Conservation (phyloP, 2,113 vertebrate genomes). For the Rousettus leschenaultii region DNA sequence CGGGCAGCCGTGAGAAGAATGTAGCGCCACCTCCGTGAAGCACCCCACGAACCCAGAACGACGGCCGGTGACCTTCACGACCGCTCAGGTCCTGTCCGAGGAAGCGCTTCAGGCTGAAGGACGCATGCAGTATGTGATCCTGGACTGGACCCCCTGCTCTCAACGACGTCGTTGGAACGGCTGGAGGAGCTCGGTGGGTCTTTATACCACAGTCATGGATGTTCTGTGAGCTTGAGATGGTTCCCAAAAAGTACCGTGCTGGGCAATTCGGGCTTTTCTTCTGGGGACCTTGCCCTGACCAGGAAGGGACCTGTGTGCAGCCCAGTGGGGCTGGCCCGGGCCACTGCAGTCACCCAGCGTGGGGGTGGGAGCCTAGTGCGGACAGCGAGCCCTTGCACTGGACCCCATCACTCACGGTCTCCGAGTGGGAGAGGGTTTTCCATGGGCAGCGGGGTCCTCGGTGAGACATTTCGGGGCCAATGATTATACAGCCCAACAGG, state of each 20-base stretch:
- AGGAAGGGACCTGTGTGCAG: not conserved
- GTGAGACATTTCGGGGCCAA: not conserved
- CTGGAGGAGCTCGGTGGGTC: not conserved
- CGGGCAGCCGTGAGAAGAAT: not conserved
- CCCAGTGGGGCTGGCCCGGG: not conserved
- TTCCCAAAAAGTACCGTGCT: not conserved
- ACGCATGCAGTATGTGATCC: rapidly evolving
- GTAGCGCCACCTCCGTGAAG: not conserved
- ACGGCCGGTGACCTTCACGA: too few relatives aligned
- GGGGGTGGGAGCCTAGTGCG: not conserved
- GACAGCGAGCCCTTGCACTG: not conserved
- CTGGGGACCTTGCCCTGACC: not conserved
- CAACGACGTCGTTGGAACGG: rapidly evolving
- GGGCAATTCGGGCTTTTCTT: not conserved
- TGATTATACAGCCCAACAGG: not conserved
- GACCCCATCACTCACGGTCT: not conserved
- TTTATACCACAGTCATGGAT: not conserved
- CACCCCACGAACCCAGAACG: rapidly evolving
- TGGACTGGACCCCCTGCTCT: not conserved
- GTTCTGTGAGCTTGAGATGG: not conserved
- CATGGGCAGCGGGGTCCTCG: not conserved
- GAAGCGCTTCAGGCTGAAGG: not conserved
- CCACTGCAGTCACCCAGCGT: not conserved
- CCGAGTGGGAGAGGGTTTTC: not conserved
- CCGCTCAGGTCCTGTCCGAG: not conserved